Evolutionary conservation across 2,113 vertebrate species (phyloP).

Genomic region (Phyllostomus discolor): DNA sequence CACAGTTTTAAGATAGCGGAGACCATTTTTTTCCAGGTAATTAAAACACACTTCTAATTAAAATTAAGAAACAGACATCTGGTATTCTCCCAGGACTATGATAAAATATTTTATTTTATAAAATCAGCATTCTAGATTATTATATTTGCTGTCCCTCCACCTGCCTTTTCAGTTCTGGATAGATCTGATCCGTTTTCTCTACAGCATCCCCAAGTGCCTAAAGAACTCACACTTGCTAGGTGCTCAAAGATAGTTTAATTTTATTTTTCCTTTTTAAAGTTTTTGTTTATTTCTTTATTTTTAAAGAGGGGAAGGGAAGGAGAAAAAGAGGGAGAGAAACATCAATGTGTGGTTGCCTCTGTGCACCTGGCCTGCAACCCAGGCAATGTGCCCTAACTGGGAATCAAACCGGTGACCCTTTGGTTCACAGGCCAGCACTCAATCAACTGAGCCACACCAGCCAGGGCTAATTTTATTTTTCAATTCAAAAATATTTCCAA

Average conservation of each 20-base stretch:
- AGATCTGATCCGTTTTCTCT: not conserved
- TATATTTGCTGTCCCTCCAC: not conserved
- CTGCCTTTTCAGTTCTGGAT: not conserved
- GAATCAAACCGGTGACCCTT: too few species aligned
- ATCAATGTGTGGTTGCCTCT: too few species aligned
- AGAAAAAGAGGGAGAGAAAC: too few species aligned
- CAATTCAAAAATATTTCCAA: not conserved
- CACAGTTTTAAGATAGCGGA: not conserved
- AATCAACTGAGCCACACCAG: too few species aligned
- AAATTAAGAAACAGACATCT: not conserved
- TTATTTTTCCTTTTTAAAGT: not conserved
- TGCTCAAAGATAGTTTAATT: not conserved
- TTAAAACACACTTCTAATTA: not conserved
- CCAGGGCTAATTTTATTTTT: not conserved
- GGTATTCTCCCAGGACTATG: not conserved
- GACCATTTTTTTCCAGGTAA: not conserved
- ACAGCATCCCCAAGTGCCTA: not conserved
- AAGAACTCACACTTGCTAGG: not conserved
- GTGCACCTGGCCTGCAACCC: too few species aligned
- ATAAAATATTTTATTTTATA: slow-evolving; percentile 29
- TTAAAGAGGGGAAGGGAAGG: too few species aligned
- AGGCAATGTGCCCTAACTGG: too few species aligned
- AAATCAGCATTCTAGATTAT: not conserved
- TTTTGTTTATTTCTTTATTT: not conserved
- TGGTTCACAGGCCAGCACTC: too few species aligned